Conservation (phyloP, 2,797 vertebrate genomes). For the Sebastolobus alascanus region DNA sequence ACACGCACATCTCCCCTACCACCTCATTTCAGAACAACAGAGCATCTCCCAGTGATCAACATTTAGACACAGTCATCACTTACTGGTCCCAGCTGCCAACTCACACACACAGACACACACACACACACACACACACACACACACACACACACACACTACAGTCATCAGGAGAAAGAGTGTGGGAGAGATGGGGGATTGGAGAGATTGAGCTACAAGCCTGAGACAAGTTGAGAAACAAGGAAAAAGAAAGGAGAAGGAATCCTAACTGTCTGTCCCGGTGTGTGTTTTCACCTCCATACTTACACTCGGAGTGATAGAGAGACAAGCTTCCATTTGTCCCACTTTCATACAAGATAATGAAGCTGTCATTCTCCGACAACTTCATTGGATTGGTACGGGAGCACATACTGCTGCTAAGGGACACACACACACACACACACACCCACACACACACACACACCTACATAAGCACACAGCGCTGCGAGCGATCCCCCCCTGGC, state of each 20-base stretch:
- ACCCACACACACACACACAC: constrained; percentile 27
- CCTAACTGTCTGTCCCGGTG: neutral
- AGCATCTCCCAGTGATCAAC: constrained; percentile 95
- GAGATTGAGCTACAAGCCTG: constrained; percentile 63
- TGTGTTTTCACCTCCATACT: constrained; percentile 48
- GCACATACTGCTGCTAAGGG: constrained; percentile 82
- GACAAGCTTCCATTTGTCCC: constrained; percentile 99
- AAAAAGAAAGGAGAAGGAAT: neutral
- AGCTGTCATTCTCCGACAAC: constrained; percentile 98
- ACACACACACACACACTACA: constrained; percentile 5
- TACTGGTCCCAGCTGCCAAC: constrained; percentile 93
- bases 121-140: neutral
- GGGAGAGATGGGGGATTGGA: constrained; percentile 71
- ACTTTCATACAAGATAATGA: constrained; percentile 99
- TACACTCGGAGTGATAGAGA: constrained; percentile 69
- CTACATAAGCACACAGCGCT: constrained; percentile 50
- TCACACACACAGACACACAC: constrained; percentile 53
- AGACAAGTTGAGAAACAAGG: constrained; percentile 21
- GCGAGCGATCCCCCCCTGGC: constrained; percentile 64
- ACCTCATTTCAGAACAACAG: constrained; percentile 79
- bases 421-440: constrained; percentile 44
- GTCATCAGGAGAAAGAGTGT: constrained; percentile 60
- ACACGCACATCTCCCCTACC: constrained; percentile 75
- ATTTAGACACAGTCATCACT: constrained; percentile 99
- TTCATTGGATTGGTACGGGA: constrained; percentile 94